Conservation (phyloP, 23 tunicate species). For the Botrylloides violaceus region DNA sequence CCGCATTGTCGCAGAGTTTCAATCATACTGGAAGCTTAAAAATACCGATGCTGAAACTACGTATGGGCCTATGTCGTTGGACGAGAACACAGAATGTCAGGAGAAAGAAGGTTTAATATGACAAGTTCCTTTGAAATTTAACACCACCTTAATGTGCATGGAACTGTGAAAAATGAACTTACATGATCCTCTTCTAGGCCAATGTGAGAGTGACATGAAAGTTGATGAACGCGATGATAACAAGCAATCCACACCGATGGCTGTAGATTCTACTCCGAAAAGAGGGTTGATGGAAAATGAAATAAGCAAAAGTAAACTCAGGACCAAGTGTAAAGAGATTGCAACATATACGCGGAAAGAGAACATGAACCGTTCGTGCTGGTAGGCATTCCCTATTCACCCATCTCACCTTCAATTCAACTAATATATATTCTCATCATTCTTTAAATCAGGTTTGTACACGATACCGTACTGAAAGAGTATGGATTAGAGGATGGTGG, state of each 20-base stretch:
- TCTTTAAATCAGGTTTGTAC: conserved; percentile 87
- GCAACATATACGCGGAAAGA: conserved; percentile 63
- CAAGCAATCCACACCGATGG: background rate
- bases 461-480: conserved; percentile 45
- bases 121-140: too few relatives aligned
- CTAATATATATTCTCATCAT: background rate
- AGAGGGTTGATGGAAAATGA: background rate
- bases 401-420: too few relatives aligned
- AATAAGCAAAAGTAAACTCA: conserved; percentile 55
- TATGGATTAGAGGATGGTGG: conserved; percentile 23
- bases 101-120: too few relatives aligned
- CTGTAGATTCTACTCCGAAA: conserved; percentile 8
- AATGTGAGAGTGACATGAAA: too few relatives aligned
- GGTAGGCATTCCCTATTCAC: conserved; percentile 38
- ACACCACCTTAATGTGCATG: too few relatives aligned
- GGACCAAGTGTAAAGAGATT: conserved; percentile 63
- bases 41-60: conserved; percentile 3
- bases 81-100: conserved; percentile 1
- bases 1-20: conserved; percentile 58
- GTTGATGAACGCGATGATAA: background rate
- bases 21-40: conserved; percentile 53
- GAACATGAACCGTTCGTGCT: conserved; percentile 58
- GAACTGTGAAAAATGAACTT: too few relatives aligned
- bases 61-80: conserved; percentile 12
- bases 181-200: background rate